Base-by-base conservation (phyloP, 2,888 invertebrate genomes). In the Zelleria hepariella region DNA sequence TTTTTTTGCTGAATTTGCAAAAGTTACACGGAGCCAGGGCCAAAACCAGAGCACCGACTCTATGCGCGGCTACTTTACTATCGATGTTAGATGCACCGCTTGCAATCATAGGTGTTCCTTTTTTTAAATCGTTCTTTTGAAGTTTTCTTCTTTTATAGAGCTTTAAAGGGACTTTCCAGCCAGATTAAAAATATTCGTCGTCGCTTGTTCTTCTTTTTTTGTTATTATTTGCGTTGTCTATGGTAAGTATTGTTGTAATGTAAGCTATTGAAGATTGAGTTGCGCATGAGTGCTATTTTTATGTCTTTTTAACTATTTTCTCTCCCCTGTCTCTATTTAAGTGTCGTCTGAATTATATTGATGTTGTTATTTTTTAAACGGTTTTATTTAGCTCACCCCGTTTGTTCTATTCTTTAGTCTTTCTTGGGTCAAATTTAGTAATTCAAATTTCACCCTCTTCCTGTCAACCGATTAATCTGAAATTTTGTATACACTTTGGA, bases 51-150 rank as follows among this genome's bases (percentile, higher is more conserved):
- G 32, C 32, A 42, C 10, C 32, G 32, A 42, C 32, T 42, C n/a
- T 59, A 47, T 57, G 72, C 78, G 85, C 83, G 85, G 80, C 84
- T 69, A 72, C 8, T 51, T 26, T 53, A 71, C 32, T 79, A 73
- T 86, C 82, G 84, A 86, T 87, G 87, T 88, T 87, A 86, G 87
- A 82, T 84, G 88, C 88, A 88, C 88, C 80, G 88, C 88, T 88
- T 88, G 75, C 74, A 82, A 84, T 80, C 20, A 23, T 86, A 85
- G 86, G 86, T 87, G 85, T 86, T 81, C 75, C 5, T 51, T 52
- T 54, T 59, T 32, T n/a, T 7, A 48, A 20, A 26, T 51, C 27
- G 58, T 58, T 42, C 58, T 58, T 53, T 58, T 58, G 59, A 55
- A 48, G 42, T n/a, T 42, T 15, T 5, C 15, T 42, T 15, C 15